Conservation (phyloP, 2,888 invertebrate species). For the Serrognathus titanus region DNA sequence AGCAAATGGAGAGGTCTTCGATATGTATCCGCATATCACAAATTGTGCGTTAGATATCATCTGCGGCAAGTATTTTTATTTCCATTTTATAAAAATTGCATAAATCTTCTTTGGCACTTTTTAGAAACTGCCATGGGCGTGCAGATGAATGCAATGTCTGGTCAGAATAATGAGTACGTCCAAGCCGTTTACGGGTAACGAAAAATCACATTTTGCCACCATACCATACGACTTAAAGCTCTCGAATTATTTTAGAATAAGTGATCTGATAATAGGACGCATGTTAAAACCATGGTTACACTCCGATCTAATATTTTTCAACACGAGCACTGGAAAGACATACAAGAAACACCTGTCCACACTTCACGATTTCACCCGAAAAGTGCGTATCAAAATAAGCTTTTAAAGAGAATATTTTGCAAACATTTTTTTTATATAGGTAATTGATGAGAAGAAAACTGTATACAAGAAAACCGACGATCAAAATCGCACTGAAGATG, state of each 20-base stretch:
- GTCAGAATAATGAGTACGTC: constrained; percentile 66
- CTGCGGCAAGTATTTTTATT: constrained; percentile 31
- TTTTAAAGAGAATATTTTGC: background rate
- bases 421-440: background rate
- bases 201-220: background rate
- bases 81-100: too few relatives aligned
- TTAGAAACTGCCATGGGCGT: constrained; percentile 80
- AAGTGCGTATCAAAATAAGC: background rate
- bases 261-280: constrained; percentile 1
- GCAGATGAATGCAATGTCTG: constrained; percentile 63
- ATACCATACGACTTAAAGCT: too few relatives aligned
- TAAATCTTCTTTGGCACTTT: too few relatives aligned
- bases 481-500: background rate
- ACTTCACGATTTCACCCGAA: background rate
- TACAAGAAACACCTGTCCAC: background rate
- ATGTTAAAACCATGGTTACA: background rate
- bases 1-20: constrained; percentile 33
- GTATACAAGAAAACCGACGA: background rate
- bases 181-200: constrained; percentile 55
- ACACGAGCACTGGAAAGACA: background rate
- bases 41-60: constrained; percentile 38
- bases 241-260: background rate
- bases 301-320: background rate
- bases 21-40: constrained; percentile 36
- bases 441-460: constrained; percentile 26